These are phyloP conservation scores for Eleutherodactylus coqui DNA, from an alignment of 2,797 vertebrate species.

Conservation along the genomic window DNA sequence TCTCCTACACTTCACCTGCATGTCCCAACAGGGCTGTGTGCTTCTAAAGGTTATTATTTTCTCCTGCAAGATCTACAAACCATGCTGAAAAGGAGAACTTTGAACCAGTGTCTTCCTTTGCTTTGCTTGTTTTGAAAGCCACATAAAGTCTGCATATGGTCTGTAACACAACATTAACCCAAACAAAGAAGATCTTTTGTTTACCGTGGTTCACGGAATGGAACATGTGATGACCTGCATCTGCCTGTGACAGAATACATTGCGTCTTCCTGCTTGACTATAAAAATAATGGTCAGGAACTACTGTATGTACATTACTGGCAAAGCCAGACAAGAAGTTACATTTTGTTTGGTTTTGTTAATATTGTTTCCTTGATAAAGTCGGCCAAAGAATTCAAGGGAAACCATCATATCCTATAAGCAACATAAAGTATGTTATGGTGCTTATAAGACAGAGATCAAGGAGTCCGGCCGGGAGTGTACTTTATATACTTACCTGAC, in stretches of 20 bases:
- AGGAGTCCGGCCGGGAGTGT: too few relatives aligned
- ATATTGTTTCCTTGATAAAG: background rate
- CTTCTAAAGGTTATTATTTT: constrained; percentile 68
- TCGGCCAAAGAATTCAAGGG: background rate
- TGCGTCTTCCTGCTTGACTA: background rate
- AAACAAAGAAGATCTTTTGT: constrained; percentile 15
- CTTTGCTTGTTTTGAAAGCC: constrained; percentile 25
- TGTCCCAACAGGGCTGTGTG: constrained; percentile 68
- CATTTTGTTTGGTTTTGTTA: background rate
- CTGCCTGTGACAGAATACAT: constrained; percentile 10
- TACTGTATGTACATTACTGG: background rate
- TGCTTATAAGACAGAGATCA: too few relatives aligned
- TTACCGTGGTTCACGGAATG: constrained; percentile 19
- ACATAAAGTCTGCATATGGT: constrained; percentile 28
- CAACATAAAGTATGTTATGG: too few relatives aligned
- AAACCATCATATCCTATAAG: too few relatives aligned
- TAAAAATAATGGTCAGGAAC: background rate
- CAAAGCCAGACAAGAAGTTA: background rate
- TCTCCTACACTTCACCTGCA: constrained; percentile 66
- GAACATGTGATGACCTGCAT: constrained; percentile 38
- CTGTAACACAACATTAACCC: constrained; percentile 36
- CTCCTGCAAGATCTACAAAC: constrained; percentile 64
- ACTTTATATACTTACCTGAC: too few relatives aligned
- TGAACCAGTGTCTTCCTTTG: constrained; percentile 44
- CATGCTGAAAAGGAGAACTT: constrained; percentile 61